Base-by-base conservation (phyloP, 2,888 invertebrate species). In the Xanthorhoe spadicearia region DNA sequence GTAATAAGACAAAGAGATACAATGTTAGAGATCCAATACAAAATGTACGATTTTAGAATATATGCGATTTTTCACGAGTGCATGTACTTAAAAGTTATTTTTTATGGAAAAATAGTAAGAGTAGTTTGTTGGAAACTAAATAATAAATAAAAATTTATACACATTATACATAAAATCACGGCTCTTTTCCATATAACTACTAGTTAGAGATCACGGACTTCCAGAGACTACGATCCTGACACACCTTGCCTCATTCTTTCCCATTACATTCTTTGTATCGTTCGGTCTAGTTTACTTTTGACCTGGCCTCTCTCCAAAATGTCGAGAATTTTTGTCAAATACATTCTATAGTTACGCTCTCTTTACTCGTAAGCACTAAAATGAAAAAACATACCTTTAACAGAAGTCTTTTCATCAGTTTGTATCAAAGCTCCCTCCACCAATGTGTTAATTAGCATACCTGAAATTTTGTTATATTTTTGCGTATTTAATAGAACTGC, bases 381-480 rank as follows among this genome's bases (percentile, higher is more conserved):
- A 38, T 10, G 9, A 43, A 43, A 3, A 48, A 48, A 17, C 15
- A 17, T 48, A 48, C 48, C 48, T 48, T 48, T 17, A 15, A 51
- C 18, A 0, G 70, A 65, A n/a, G 63, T 17, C 9, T 54, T 70
- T 8, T 32, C 49, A 13, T 50, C 51, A 49, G 60, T 61, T 13
- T 51, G 52, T n/a, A 56, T 4, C 2, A 72, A 13, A 9, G 67
- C 68, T 10, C 50, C 59, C 46, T 70, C 68, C 23, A 70, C 54
- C 43, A 70, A 48, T 10, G 68, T 50, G 51, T 70, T 68, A 9
- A 72, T 54, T 23, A 72, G 56, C 65, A 72, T 69, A 52, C 70
- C 72, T 72, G 46, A 48, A 68, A 72, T 35, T 9, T 43, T 15
- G 43, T 32, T n/a, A 17, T 38, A 9, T 38, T 13, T 43, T 32